Evolutionary conservation across 1,140 invertebrate genomes (phyloP), one percentile per base, ranked within the genome.

Genomic region (Brachionus koreanus): DNA sequence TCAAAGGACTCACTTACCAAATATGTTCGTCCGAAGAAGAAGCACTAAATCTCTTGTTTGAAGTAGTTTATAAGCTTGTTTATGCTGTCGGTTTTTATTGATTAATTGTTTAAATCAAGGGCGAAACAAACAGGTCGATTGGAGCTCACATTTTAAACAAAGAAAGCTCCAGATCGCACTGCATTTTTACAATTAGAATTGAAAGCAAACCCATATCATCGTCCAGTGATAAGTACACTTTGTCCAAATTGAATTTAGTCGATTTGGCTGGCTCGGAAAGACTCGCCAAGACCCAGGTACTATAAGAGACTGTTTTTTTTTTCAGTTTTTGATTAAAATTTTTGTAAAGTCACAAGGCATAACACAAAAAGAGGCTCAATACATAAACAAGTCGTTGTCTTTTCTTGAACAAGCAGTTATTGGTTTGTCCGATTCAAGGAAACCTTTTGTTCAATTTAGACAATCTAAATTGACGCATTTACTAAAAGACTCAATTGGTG

Each of bases 191-290:
- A 9, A 83, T 88, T 23, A 86, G 87, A 83, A 83, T 88, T 39
- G 88, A 89, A 85, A 87, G 87, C 84, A 84, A 83, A 84, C 12
- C 57, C 13, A 67, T 42, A 5, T 65, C 29, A 5, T 43, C 57
- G 83, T 87, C 88, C 1, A 86, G 87, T 85, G 87, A 88, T 12
- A 86, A 86, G 49, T 89, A 88, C 77, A 88, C 87, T n/a, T 84
- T 88, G 3, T 88, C 88, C n/a, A 89, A 89, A 82, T 67, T 89
- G n/a, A 88, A 89, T 84, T 88, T 89, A 85, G 88, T 89, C 49
- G 88, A 89, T 83, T 83, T 89, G 23, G 88, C 88, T 63, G 88
- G 88, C 9, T 88, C 87, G 46, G 88, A 89, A 83, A 85, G 88
- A 83, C 83, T 89, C 2, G 83, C 86, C 6, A 89, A 89, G 85